phyloP scores from a whole-genome alignment of 2,113 vertebrate genomes.

The Gymnorhina tibicen region DNA sequence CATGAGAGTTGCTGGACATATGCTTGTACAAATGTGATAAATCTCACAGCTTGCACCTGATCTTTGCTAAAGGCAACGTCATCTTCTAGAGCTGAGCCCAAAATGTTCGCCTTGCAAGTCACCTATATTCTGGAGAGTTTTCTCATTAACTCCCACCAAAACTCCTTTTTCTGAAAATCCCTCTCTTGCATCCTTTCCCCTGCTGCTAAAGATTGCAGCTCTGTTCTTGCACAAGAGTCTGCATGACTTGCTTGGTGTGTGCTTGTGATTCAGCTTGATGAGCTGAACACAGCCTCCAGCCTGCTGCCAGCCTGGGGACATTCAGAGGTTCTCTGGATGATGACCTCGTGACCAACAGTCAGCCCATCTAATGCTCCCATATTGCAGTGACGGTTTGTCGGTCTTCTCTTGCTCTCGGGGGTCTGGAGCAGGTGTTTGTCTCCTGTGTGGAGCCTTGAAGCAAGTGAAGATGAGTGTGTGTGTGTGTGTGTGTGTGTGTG shows the following conservation, averaged over 20 bases:
- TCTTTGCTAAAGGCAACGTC: not conserved
- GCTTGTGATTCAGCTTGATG: not conserved
- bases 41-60: slow-evolving; percentile 5
- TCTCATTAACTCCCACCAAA: not conserved
- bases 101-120: not conserved
- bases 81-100: not conserved
- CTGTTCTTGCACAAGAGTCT: not conserved
- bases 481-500: not conserved
- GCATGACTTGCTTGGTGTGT: not conserved
- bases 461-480: rapidly evolving
- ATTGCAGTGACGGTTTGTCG: not conserved
- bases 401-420: rapidly evolving
- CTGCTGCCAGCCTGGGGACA: not conserved
- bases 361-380: not conserved
- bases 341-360: not conserved
- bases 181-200: not conserved
- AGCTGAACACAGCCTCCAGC: not conserved
- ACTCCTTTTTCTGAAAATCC: not conserved
- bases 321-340: not conserved
- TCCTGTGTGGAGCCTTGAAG: not conserved
- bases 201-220: not conserved
- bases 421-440: not conserved
- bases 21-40: not conserved
- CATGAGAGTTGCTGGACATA: not conserved
- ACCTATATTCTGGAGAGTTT: not conserved